A percentile compares a stretch with the other conserved stretches of the same genome.
phyloP scores from a whole-genome alignment of 2,113 vertebrate genomes.

The Brachypteracias leptosomus region DNA sequence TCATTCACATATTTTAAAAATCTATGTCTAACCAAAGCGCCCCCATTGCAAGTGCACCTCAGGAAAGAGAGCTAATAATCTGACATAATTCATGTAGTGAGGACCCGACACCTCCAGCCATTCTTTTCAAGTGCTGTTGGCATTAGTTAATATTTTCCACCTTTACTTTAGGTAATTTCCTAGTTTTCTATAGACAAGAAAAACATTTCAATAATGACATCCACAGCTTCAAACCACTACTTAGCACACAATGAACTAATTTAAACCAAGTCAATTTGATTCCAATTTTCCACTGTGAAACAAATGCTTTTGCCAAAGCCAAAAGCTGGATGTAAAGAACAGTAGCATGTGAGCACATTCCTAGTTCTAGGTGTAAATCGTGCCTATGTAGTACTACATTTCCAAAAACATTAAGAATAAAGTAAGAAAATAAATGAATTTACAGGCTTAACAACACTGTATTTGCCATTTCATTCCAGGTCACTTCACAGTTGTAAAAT shows the following conservation, averaged over 20 bases:
- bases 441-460: not conserved
- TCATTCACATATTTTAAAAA: not conserved
- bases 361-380: slow-evolving; percentile 11
- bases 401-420: not conserved
- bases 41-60: slow-evolving; percentile 4
- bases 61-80: slow-evolving; percentile 27
- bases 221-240: slow-evolving; percentile 50
- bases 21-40: not conserved
- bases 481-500: not conserved
- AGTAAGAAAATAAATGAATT: not conserved
- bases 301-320: slow-evolving; percentile 17
- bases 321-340: not conserved
- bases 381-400: not conserved
- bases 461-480: not conserved
- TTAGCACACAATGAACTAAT: slow-evolving; percentile 70
- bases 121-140: slow-evolving; percentile 51
- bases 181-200: slow-evolving; percentile 45
- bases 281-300: slow-evolving; percentile 13
- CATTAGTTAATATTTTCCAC: slow-evolving; percentile 51
- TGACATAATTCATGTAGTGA: slow-evolving; percentile 23
- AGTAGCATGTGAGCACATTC: slow-evolving; percentile 22
- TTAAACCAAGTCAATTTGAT: slow-evolving; percentile 47
- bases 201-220: slow-evolving; percentile 59
- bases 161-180: slow-evolving; percentile 57
- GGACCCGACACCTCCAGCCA: slow-evolving; percentile 3